Conservation (phyloP, 2,113 vertebrate species). For the Burhinus bistriatus region DNA sequence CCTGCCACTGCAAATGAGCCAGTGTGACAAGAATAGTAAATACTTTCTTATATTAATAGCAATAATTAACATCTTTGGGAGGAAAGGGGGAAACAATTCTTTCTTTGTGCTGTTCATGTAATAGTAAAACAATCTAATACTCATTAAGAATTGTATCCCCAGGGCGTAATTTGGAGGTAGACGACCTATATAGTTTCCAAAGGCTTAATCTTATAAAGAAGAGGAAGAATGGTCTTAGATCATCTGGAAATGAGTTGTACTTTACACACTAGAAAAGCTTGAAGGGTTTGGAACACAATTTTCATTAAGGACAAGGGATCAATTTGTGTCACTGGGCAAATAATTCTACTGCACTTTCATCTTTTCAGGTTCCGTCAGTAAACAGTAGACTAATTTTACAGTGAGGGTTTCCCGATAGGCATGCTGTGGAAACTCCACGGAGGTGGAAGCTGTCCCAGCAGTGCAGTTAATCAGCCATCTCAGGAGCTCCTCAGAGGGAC, state of each 20-base stretch:
- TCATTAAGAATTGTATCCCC: neutral
- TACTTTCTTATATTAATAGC: neutral
- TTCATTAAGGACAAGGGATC: neutral
- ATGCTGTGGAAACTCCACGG: neutral
- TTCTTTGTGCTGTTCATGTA: neutral
- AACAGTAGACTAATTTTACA: neutral
- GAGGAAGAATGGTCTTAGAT: neutral
- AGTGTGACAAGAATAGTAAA: slow-evolving; percentile 30
- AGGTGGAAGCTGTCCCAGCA: neutral
- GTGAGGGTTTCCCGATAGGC: neutral
- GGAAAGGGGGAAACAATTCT: neutral
- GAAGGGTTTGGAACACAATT: neutral
- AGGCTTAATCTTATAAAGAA: neutral
- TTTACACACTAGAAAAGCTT: neutral
- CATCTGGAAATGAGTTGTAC: neutral
- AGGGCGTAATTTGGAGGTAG: neutral
- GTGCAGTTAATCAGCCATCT: neutral
- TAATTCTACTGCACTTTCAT: neutral
- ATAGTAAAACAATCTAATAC: neutral
- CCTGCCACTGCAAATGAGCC: neutral
- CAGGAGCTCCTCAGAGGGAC: neutral
- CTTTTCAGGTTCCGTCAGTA: neutral
- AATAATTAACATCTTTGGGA: neutral
- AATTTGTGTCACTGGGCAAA: neutral
- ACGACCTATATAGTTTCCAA: neutral